phyloP scores from a whole-genome alignment of 2,113 vertebrate genomes.

The Ammospiza caudacuta region DNA sequence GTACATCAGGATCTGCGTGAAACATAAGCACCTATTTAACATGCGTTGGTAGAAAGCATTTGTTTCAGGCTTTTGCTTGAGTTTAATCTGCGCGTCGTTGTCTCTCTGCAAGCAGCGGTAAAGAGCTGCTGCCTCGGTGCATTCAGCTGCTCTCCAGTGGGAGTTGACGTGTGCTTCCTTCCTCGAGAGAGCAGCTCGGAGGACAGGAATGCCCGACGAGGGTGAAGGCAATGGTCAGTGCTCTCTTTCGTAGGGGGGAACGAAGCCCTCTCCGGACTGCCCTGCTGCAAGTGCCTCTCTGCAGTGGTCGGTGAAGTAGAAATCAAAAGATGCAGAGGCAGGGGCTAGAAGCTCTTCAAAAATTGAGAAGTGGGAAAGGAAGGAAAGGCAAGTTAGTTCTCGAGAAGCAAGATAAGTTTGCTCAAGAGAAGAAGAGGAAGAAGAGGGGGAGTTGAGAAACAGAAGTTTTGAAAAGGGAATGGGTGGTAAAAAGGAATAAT shows the following conservation, averaged over 20 bases:
- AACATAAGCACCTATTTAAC: slow-evolving; percentile 6
- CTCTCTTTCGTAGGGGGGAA: background rate
- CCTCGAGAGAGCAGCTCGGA: background rate
- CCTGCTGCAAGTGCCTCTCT: background rate
- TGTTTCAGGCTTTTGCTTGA: background rate
- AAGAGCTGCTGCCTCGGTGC: background rate
- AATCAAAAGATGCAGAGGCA: background rate
- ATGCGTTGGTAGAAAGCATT: background rate
- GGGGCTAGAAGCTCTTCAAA: background rate
- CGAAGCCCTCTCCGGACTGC: background rate
- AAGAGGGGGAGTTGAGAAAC: background rate
- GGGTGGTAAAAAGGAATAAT: background rate
- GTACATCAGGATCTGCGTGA: background rate
- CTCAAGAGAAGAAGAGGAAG: background rate
- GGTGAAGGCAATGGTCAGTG: background rate
- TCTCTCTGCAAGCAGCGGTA: background rate
- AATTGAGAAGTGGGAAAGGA: background rate
- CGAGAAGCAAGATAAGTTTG: background rate
- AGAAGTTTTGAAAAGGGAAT: background rate
- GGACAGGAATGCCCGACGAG: background rate
- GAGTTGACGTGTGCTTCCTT: background rate
- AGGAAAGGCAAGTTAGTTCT: background rate
- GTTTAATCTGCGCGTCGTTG: background rate
- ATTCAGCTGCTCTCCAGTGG: background rate
- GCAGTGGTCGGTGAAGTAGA: background rate